Conservation (phyloP, 2,797 vertebrate genomes). For the Sorex maritimensis region DNA sequence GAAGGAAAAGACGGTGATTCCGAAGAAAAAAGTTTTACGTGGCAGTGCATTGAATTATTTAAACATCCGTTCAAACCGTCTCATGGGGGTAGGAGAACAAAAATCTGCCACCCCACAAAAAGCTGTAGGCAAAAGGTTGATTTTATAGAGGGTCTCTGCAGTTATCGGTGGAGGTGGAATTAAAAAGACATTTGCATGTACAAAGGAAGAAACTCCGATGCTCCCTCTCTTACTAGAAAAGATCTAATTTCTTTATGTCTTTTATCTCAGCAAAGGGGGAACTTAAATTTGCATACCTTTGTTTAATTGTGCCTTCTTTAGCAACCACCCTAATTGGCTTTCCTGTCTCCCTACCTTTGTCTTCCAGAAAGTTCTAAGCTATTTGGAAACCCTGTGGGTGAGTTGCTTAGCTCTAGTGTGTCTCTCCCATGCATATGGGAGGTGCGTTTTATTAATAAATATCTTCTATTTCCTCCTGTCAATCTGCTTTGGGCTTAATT, state of each 20-base stretch:
- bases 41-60: background rate
- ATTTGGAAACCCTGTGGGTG: background rate
- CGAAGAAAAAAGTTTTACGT: background rate
- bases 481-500: background rate
- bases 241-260: no score
- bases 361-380: background rate
- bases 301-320: background rate
- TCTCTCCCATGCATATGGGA: background rate
- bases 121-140: background rate
- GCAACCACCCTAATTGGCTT: background rate
- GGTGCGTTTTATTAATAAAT: background rate
- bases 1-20: slow-evolving; percentile 14
- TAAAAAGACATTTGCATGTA: background rate
- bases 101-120: no score
- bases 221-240: background rate
- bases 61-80: slow-evolving; percentile 6
- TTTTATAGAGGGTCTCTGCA: background rate
- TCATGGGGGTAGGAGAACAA: background rate
- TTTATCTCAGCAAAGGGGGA: background rate
- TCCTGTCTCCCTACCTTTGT: background rate
- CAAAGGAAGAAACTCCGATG: no score
- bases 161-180: background rate
- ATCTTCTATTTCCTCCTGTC: background rate
- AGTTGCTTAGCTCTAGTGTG: background rate
- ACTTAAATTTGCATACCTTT: background rate